These are phyloP conservation scores for Diarsia rubi DNA, from an alignment of 2,888 invertebrate species.

Conservation along the genomic window DNA sequence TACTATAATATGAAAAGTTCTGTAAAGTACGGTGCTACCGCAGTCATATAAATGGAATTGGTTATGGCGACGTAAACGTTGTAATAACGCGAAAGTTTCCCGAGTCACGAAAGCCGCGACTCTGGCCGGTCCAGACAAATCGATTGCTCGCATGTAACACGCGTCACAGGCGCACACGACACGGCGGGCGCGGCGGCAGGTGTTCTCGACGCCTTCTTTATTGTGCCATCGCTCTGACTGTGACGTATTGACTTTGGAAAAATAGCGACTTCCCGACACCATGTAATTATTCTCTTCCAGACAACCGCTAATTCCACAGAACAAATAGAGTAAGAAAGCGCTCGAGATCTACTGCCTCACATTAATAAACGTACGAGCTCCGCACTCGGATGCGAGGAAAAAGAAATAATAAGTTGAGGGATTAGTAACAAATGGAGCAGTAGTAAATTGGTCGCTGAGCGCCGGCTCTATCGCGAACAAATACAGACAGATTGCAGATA, in stretches of 20 bases:
- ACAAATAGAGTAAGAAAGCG: constrained; percentile 67
- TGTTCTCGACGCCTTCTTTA: constrained; percentile 79
- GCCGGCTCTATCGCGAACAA: constrained; percentile 65
- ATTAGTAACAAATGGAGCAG: constrained; percentile 74
- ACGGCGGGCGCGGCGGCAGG: constrained; percentile 72
- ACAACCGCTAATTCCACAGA: constrained; percentile 63
- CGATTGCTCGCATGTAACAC: constrained; percentile 83
- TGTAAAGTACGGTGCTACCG: constrained; percentile 71
- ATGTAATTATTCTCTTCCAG: constrained; percentile 71
- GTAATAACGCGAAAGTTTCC: constrained; percentile 81
- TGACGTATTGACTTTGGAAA: constrained; percentile 73
- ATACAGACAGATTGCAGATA: constrained; percentile 71
- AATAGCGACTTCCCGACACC: constrained; percentile 65
- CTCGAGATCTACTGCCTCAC: constrained; percentile 61
- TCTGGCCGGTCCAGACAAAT: constrained; percentile 84
- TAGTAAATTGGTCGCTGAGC: constrained; percentile 68
- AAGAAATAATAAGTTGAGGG: constrained; percentile 72
- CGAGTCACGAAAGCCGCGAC: constrained; percentile 80
- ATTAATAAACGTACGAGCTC: constrained; percentile 69
- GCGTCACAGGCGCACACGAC: constrained; percentile 66
- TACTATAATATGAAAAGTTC: constrained; percentile 78
- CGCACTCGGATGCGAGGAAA: constrained; percentile 61
- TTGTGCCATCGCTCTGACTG: constrained; percentile 70
- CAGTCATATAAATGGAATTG: constrained; percentile 79
- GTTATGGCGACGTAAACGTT: constrained; percentile 82